A percentile compares a stretch with the other conserved stretches of the same genome.
phyloP scores from a whole-genome alignment of 2,113 vertebrate genomes.

The Platichthys flesus region DNA sequence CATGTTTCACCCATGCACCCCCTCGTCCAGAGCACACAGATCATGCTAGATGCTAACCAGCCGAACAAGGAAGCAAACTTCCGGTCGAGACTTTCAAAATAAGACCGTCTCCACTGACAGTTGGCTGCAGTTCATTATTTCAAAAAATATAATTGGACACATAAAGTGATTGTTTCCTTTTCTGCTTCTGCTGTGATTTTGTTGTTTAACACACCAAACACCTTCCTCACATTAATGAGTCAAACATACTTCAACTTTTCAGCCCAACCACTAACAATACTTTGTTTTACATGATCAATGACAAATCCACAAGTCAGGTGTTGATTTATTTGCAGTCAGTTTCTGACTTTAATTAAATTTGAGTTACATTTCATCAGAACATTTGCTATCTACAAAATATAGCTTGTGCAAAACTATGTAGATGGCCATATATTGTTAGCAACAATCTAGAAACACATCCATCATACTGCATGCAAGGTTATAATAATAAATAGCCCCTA shows the following conservation, averaged over 20 bases:
- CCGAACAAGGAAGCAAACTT: conserved; percentile 17
- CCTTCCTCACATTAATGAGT: conserved; percentile 18
- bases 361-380: conserved; percentile 75
- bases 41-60: conserved; percentile 47
- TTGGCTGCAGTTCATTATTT: neutral
- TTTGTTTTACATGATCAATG: neutral
- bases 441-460: conserved; percentile 73
- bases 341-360: conserved; percentile 77
- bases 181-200: conserved; percentile 4
- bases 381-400: conserved; percentile 77
- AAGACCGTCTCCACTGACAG: conserved; percentile 17
- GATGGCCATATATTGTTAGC: conserved; percentile 65
- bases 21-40: conserved; percentile 58
- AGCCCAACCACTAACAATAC: neutral
- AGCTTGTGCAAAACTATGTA: conserved; percentile 78
- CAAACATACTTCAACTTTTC: conserved; percentile 18
- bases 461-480: conserved; percentile 78
- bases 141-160: conserved; percentile 9
- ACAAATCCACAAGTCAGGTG: conserved; percentile 50
- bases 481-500: conserved; percentile 72
- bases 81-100: conserved; percentile 65
- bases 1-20: conserved; percentile 81
- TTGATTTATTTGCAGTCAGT: conserved; percentile 48
- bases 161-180: conserved; percentile 25
- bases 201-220: conserved; percentile 12